Percentiles rank a stretch among this genome's conserved stretches.
Evolutionary conservation across 1,140 invertebrate genomes (phyloP).

Genomic region (Thalassaphorura encarpata): DNA sequence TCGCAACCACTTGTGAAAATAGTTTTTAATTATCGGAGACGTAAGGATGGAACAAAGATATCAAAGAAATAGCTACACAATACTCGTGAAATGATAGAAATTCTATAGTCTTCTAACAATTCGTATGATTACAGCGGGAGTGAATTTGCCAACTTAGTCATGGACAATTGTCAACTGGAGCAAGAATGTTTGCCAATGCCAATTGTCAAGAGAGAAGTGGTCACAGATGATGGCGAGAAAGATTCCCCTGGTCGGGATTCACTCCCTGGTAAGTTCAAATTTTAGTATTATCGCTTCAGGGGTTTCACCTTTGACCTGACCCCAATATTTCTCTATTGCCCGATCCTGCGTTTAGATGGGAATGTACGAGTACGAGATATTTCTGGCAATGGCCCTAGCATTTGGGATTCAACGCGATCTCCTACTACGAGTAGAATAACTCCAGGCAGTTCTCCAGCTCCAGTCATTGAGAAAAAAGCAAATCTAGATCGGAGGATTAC

Average conservation of each 20-base stretch:
- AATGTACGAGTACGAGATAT: conserved; percentile 22
- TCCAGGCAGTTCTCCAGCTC: conserved; percentile 23
- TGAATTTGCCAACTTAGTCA: conserved; percentile 78
- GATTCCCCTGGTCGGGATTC: conserved; percentile 74
- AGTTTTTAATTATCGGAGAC: too few relatives aligned
- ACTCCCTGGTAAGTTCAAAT: conserved; percentile 47
- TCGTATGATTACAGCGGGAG: conserved; percentile 78
- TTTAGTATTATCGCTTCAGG: too few relatives aligned
- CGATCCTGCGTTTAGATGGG: conserved; percentile 14
- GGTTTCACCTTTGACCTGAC: too few relatives aligned
- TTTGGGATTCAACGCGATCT: conserved; percentile 22
- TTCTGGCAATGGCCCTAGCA: conserved; percentile 17
- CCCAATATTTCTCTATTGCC: not conserved
- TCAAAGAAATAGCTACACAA: conserved; percentile 9
- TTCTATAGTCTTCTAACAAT: too few relatives aligned
- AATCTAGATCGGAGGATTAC: conserved; percentile 19
- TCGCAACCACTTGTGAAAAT: too few relatives aligned
- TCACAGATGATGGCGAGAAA: conserved; percentile 66
- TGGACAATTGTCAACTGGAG: conserved; percentile 84
- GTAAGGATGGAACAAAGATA: not conserved
- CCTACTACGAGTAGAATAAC: conserved; percentile 14
- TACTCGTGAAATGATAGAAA: not conserved
- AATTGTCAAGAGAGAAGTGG: conserved; percentile 66
- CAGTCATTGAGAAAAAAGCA: conserved; percentile 18
- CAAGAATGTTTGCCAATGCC: conserved; percentile 44